Evolutionary conservation across 2,113 vertebrate species (phyloP).

Genomic region (Oreamnos americanus): DNA sequence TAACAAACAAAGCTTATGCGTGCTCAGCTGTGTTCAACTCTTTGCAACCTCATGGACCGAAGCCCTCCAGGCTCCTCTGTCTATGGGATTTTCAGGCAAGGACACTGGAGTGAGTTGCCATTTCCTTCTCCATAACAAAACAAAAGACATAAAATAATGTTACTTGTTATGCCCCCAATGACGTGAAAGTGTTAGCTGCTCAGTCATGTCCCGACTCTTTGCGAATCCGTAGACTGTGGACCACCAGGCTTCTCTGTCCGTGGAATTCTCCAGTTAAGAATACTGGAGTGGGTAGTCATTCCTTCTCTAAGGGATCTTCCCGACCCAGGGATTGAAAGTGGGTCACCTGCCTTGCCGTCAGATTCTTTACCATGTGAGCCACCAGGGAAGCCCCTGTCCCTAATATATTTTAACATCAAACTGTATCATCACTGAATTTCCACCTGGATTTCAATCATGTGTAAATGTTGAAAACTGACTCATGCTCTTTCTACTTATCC

Average conservation of each 20-base stretch:
- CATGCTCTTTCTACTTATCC: neutral
- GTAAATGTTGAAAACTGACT: neutral
- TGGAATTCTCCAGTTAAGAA: neutral
- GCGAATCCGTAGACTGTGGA: neutral
- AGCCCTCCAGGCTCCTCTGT: neutral
- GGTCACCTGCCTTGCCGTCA: fast-evolving
- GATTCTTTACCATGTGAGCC: neutral
- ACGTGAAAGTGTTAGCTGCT: neutral
- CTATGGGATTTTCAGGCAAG: neutral
- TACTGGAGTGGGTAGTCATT: neutral
- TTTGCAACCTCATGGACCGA: neutral
- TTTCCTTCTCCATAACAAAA: neutral
- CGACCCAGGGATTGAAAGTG: neutral
- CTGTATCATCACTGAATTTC: neutral
- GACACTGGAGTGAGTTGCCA: neutral
- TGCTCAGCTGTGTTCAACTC: neutral
- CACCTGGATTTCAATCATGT: neutral
- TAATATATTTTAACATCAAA: neutral
- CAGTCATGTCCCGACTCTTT: neutral
- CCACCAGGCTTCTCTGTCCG: neutral
- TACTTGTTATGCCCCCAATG: neutral
- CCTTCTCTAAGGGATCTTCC: neutral
- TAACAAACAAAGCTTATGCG: neutral
- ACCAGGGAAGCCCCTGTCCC: neutral
- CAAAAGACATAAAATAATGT: neutral